Base-by-base conservation (phyloP, 2,113 vertebrate species). In the Butastur rufipennis region DNA sequence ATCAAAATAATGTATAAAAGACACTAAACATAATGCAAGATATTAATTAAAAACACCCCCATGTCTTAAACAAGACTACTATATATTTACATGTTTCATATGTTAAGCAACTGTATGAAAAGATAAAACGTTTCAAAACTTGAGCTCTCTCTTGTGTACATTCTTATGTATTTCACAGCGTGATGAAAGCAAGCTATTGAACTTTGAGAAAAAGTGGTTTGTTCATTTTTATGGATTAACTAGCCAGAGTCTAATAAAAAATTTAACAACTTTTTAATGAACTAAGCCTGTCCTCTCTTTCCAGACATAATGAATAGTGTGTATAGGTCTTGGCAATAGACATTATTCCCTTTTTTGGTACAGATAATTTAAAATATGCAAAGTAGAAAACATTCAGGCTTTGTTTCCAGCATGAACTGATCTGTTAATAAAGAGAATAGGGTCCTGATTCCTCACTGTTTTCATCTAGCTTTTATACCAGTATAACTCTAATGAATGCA, bases 231-330 rank as follows among this genome's bases (percentile, higher is more conserved):
- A 95, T 92, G 73, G 95, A 97, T 97, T 95, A 96, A 96, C 85
- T 92, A 97, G 78, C 67, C 36, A 63, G 93, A 43, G 48, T 56
- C 72, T 96, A 85, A 97, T 97, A 88, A 96, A 97, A 96, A 94
- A 97, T 96, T 97, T 94, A 97, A 80, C 75, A 96, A 77, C 89
- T 90, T 96, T 84, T 78, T 94, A 97, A 97, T 90, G 95, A 96
- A 74, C 63, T 91, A 82, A 91, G 58, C 71, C 73, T 92, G 77
- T 95, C 86, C 45, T 93, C 77, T 94, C 72, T 80, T 87, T 82
- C 71, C 18, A 52, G 72, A 66, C 87, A 95, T 96, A 94, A 96
- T 93, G 70, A 96, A 95, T 93, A 63, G 58, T 48, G 36, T 82
- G 38, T 80, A 42, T 63, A 55, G 61, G 88, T 88, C 92, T 61